phyloP scores from a whole-genome alignment of 2,113 vertebrate genomes.

The Rana temporaria region DNA sequence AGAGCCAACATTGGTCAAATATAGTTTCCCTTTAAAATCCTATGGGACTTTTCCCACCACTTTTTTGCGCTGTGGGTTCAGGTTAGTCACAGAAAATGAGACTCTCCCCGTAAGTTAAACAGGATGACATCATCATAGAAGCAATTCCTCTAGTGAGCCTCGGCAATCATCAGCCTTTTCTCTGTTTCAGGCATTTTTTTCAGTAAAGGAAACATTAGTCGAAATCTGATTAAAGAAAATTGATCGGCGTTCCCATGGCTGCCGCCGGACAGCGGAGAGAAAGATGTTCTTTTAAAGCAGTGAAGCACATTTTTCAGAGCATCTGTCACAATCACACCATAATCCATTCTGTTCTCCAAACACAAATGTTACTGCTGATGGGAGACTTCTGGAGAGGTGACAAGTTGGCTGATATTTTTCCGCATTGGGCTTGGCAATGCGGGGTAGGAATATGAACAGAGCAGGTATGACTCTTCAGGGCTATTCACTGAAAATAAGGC shows the following conservation, averaged over 20 bases:
- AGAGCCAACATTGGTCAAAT: too few species aligned
- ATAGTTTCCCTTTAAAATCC: too few species aligned
- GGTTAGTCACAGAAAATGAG: too few species aligned
- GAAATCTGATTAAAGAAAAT: constrained; percentile 45
- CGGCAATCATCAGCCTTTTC: neutral
- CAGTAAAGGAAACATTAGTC: constrained; percentile 10
- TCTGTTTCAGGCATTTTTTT: constrained; percentile 13
- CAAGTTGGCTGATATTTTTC: constrained; percentile 17
- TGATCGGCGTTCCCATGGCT: constrained; percentile 28
- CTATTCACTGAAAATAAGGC: neutral
- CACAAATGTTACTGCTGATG: constrained; percentile 22
- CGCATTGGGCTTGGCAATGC: neutral
- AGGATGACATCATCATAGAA: too few species aligned
- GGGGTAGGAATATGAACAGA: constrained; percentile 1
- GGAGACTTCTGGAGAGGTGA: constrained; percentile 19
- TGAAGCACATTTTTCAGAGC: constrained; percentile 21
- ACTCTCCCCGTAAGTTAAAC: too few species aligned
- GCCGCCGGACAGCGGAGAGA: constrained; percentile 24
- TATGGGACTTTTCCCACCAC: too few species aligned
- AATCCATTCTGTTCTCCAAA: constrained; percentile 33
- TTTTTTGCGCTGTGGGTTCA: too few species aligned
- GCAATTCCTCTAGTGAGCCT: too few species aligned
- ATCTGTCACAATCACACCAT: constrained; percentile 38
- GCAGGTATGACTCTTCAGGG: neutral
- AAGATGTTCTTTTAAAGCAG: constrained; percentile 31